Percentiles rank a stretch among this genome's conserved stretches.
phyloP scores from a whole-genome alignment of 1,140 invertebrate genomes.

The Drosophila navojoa region DNA sequence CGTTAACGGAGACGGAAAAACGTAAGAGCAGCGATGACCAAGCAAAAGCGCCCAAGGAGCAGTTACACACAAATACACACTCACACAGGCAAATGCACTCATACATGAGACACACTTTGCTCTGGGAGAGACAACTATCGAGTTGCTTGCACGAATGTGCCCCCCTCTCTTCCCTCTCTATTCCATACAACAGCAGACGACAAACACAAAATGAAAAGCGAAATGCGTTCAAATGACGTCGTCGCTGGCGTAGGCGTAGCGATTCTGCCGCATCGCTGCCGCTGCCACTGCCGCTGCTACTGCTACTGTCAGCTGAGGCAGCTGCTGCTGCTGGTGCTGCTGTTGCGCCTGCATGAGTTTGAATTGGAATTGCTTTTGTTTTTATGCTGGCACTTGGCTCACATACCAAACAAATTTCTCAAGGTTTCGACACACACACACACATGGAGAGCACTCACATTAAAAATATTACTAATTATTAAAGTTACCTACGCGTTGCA shows the following conservation, averaged over 20 bases:
- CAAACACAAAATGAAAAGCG: slow-evolving; percentile 68
- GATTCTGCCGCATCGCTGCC: slow-evolving; percentile 10
- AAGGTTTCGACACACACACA: slow-evolving; percentile 54
- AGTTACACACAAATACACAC: slow-evolving; percentile 16
- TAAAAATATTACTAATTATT: slow-evolving; percentile 51
- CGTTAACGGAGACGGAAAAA: slow-evolving; percentile 12
- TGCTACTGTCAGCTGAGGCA: not conserved
- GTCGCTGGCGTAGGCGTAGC: slow-evolving; percentile 36
- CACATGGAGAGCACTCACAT: slow-evolving; percentile 14
- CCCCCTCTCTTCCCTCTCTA: not conserved
- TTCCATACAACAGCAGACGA: slow-evolving; percentile 8
- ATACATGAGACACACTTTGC: slow-evolving; percentile 51
- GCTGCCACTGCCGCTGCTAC: slow-evolving; percentile 4
- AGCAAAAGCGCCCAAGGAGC: slow-evolving; percentile 41
- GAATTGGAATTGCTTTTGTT: slow-evolving; percentile 58
- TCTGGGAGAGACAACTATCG: slow-evolving; percentile 50
- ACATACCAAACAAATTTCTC: slow-evolving; percentile 51
- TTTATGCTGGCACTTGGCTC: slow-evolving; percentile 26
- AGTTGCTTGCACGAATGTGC: slow-evolving; percentile 3
- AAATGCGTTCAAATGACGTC: slow-evolving; percentile 65
- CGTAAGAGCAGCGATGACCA: slow-evolving; percentile 41
- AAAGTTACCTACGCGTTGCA: slow-evolving; percentile 59
- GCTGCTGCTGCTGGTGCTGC: slow-evolving; percentile 11
- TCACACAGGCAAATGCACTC: slow-evolving; percentile 6
- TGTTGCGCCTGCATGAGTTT: slow-evolving; percentile 58